Base-by-base conservation (phyloP, 2,113 vertebrate genomes). In the Oncorhynchus kisutch region DNA sequence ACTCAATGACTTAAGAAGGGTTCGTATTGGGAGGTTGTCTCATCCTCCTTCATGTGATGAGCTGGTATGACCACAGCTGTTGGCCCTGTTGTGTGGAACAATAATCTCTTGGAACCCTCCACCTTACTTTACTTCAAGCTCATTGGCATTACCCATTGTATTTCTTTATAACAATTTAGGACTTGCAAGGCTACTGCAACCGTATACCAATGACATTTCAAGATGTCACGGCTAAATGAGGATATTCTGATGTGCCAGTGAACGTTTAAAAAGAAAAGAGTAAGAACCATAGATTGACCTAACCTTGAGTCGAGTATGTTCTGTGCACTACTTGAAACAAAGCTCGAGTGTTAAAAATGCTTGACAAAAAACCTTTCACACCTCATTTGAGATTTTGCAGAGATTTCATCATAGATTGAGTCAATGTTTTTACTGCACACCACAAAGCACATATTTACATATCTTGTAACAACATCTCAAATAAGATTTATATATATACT, bases 141-240 rank as follows among this genome's bases (percentile, higher is more conserved):
- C 84, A 75, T 54, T 14, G 16, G 13, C 84, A 74, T 54, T 4
- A 54, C 67, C 77, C 80, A 69, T 83, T 87, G 84, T 25, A 76
- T 81, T 84, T 85, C 88, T 75, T 71, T 85, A 85, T 64, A 31
- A 27, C 86, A 6, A 90, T 90, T 85, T 85, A 75, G 84, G 83
- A 90, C 88, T 78, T 87, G 87, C 83, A 82, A 76, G 71, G 86
- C 85, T 78, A 89, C 67, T 90, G 91, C 87, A 90, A 91, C 84
- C 80, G 70, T 86, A 91, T 84, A 89, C 81, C 82, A 70, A 27
- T 89, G 87, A 90, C 87, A 87, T 88, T 89, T 86, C 59, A 77
- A 86, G 81, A 75, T 75, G 84, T 85, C 73, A 80, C 82, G 75
- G 80, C 77, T 84, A 70, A 39, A 70, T 75, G 18, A 78, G 70